Evolutionary conservation across 37 sponge, comb jelly and placozoan genomes (phyloP).

Genomic region (Spongia lamella): DNA sequence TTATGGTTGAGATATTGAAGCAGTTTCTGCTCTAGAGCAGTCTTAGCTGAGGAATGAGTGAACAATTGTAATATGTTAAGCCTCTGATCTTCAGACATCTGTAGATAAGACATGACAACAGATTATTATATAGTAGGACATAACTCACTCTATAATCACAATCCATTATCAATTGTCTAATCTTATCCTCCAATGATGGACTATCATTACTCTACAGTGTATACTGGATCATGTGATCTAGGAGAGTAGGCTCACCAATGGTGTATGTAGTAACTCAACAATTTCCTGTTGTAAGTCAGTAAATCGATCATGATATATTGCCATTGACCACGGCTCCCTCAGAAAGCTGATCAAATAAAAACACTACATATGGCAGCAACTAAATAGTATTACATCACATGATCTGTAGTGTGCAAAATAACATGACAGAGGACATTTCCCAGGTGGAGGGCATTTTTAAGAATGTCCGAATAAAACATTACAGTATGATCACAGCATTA

Average conservation of each 20-base stretch:
- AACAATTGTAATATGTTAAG: slow-evolving; percentile 12
- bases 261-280: slow-evolving; percentile 44
- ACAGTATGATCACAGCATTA: no score
- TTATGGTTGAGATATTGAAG: slow-evolving; percentile 77
- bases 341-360: slow-evolving; percentile 51
- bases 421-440: neutral
- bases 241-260: neutral
- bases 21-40: slow-evolving; percentile 36
- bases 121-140: neutral
- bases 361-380: no score
- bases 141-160: neutral
- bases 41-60: slow-evolving; percentile 20
- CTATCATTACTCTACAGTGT: slow-evolving; percentile 4
- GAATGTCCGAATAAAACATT: no score
- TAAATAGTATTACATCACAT: neutral
- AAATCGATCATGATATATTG: slow-evolving; percentile 92
- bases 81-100: slow-evolving; percentile 20
- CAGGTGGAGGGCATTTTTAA: neutral
- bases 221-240: neutral
- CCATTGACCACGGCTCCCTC: slow-evolving; percentile 84
- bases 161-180: slow-evolving; percentile 2
- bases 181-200: neutral
- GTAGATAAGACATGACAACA: neutral
- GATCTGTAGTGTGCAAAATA: neutral
- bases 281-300: slow-evolving; percentile 83